A percentile compares a stretch with the other conserved stretches of the same genome.
Evolutionary conservation across 2,113 vertebrate genomes (phyloP).

Genomic region (Psittacara wagleri): DNA sequence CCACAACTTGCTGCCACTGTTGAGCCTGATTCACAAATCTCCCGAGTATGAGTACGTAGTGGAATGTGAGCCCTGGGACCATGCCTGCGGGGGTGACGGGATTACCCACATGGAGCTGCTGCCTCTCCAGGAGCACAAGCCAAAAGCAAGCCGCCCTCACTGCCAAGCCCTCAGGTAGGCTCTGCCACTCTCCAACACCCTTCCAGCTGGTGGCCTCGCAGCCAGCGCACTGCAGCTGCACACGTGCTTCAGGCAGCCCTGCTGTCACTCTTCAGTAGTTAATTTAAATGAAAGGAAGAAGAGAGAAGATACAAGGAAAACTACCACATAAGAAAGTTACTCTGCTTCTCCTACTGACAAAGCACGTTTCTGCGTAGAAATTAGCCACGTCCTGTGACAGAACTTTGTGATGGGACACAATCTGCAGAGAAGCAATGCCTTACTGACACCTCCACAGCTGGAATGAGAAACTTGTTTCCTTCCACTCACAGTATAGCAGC

Average conservation of each 20-base stretch:
- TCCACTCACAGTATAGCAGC: neutral
- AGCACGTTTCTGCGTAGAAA: neutral
- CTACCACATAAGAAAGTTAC: neutral
- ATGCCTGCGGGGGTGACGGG: neutral
- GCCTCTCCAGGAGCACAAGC: neutral
- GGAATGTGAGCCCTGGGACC: neutral
- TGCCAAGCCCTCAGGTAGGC: neutral
- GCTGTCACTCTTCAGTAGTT: neutral
- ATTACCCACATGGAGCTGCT: neutral
- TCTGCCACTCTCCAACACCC: neutral
- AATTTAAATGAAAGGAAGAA: neutral
- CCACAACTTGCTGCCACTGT: neutral
- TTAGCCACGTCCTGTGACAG: neutral
- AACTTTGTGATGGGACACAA: neutral
- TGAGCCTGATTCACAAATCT: neutral
- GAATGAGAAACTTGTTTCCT: neutral
- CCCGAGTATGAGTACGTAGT: rapidly evolving
- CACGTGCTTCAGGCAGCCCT: neutral
- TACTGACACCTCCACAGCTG: neutral
- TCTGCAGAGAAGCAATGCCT: neutral
- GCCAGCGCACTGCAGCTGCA: neutral
- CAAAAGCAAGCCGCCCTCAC: neutral
- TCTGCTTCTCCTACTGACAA: slow-evolving; percentile 1
- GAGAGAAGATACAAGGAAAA: neutral
- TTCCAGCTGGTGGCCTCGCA: neutral